Evolutionary conservation across 2,797 vertebrate genomes (phyloP).

Genomic region (Mus spretus): DNA sequence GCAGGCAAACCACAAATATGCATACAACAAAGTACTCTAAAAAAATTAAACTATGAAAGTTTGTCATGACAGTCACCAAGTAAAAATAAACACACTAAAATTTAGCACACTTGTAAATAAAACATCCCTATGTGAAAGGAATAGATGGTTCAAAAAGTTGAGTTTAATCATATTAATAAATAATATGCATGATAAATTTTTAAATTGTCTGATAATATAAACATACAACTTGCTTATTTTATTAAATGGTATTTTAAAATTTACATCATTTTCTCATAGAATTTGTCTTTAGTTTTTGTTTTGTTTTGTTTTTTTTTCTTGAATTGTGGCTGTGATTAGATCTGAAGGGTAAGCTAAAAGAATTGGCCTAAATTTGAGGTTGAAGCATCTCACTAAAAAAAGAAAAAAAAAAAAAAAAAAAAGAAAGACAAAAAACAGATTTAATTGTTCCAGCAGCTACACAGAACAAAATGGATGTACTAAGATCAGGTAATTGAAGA

Average conservation of each 20-base stretch:
- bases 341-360: neutral
- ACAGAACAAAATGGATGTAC: neutral
- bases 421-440: neutral
- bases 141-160: neutral
- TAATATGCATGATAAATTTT: neutral
- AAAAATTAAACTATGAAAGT: neutral
- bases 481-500: neutral
- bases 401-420: neutral
- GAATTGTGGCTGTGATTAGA: neutral
- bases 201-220: neutral
- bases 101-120: neutral
- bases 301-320: neutral
- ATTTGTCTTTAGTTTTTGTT: neutral
- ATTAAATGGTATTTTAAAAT: neutral
- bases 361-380: neutral
- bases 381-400: neutral
- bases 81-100: neutral
- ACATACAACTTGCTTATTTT: neutral
- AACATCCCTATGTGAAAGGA: neutral
- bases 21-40: neutral
- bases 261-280: neutral
- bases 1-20: neutral
- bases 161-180: slow-evolving; percentile 20
- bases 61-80: neutral
- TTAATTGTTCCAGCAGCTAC: neutral